Base-by-base conservation (phyloP, 2,797 vertebrate genomes). In the Loris lydekkerianus region DNA sequence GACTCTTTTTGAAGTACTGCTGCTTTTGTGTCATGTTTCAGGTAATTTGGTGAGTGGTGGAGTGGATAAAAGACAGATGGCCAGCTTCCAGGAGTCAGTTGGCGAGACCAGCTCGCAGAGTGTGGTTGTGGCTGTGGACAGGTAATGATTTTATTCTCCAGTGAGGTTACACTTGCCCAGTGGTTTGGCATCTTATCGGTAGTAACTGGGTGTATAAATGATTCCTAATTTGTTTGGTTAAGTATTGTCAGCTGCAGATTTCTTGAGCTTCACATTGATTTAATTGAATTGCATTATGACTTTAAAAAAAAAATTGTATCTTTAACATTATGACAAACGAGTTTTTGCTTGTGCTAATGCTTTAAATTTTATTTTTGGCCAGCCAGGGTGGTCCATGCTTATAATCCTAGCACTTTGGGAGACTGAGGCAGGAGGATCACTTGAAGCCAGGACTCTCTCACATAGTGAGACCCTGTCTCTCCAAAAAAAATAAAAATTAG, bases 41-140 rank as follows among this genome's bases (percentile, higher is more conserved):
- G 99, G 99, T 90, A 99, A 98, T 91, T 97, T 99, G 2, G 99
- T 99, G 96, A 99, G 99, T 31, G 98, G 98, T 29, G 99, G 99
- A 94, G 99, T 99, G 98, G 99, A 99, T 97, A 99, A 98, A 97
- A 99, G 99, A 94, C 99, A 99, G 95, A 99, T 99, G 98, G 99
- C 99, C 60, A 99, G 99, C 97, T 99, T 99, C 98, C 99, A 99
- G 97, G 99, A 99, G 97, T 99, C 99, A 0, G 99, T 99, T 14
- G 99, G 99, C 76, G 99, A 99, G 98, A 99, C 99, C 97, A 99
- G 99, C 97, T 99, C 99, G 0, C 99, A 99, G 98, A 99, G 99
- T 31, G 99, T 99, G 61, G 99, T 99, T 18, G 99, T 99, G 13
- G 99, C 99, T 89, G 99, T 99, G 7, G 99, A 99, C 98, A 99